These are phyloP conservation scores for Gadopsis marmoratus DNA, from an alignment of 2,797 vertebrate species.

Conservation along the genomic window DNA sequence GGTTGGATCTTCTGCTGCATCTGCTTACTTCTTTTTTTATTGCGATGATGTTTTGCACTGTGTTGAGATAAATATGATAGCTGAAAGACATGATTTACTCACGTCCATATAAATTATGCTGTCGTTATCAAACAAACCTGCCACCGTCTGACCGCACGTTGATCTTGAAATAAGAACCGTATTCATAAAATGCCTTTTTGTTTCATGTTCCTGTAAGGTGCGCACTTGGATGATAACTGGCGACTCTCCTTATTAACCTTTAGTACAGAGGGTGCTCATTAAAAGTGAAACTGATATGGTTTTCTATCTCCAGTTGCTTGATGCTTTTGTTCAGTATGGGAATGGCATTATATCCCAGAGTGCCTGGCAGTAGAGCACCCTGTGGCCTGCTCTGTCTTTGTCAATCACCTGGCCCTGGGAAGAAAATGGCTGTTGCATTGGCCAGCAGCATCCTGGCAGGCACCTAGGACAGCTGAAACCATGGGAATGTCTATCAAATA, in stretches of 20 bases:
- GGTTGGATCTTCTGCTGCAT: slow-evolving; percentile 8
- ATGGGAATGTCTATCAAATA: slow-evolving; percentile 73
- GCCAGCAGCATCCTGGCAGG: slow-evolving; percentile 77
- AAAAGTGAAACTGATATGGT: slow-evolving; percentile 80
- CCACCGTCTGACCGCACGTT: slow-evolving; percentile 35
- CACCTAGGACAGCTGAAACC: slow-evolving; percentile 80
- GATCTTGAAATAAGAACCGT: slow-evolving; percentile 49
- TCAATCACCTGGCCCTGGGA: slow-evolving; percentile 77
- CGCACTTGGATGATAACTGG: slow-evolving; percentile 46
- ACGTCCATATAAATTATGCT: slow-evolving; percentile 51
- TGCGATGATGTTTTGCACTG: slow-evolving; percentile 24
- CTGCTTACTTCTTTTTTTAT: neutral
- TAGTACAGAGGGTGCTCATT: slow-evolving; percentile 73
- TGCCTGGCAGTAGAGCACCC: slow-evolving; percentile 75
- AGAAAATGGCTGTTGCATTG: slow-evolving; percentile 74
- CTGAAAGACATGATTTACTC: slow-evolving; percentile 56
- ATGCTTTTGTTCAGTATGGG: slow-evolving; percentile 81
- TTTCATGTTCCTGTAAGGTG: slow-evolving; percentile 47
- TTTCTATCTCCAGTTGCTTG: slow-evolving; percentile 71
- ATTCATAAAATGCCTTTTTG: slow-evolving; percentile 59
- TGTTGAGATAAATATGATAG: slow-evolving; percentile 51
- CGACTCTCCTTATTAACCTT: slow-evolving; percentile 68
- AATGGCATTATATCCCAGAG: slow-evolving; percentile 77
- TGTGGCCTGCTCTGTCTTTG: slow-evolving; percentile 79
- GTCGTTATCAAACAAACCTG: slow-evolving; percentile 72